These are phyloP conservation scores for Acholoe squamosa DNA, from an alignment of 2,888 invertebrate species.

Conservation along the genomic window DNA sequence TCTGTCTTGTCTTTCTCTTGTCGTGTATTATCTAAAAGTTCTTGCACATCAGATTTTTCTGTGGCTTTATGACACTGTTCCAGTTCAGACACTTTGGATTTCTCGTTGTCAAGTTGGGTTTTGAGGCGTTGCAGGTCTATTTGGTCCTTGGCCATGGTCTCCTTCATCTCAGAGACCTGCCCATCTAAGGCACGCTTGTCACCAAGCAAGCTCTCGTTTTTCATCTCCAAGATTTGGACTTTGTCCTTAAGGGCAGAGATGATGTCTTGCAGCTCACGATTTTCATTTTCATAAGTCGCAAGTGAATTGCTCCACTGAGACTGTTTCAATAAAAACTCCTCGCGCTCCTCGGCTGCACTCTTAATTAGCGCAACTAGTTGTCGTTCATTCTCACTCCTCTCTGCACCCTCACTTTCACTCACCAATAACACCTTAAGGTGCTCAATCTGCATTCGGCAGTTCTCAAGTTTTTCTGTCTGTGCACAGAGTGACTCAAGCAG, in stretches of 20 bases:
- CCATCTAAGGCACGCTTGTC: conserved; percentile 90
- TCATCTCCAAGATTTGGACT: conserved; percentile 87
- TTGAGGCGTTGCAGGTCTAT: conserved; percentile 91
- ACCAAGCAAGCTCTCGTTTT: conserved; percentile 89
- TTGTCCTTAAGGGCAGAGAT: conserved; percentile 88
- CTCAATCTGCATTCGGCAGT: conserved; percentile 92
- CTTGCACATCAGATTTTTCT: conserved; percentile 89
- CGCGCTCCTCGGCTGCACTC: conserved; percentile 81
- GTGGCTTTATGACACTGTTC: conserved; percentile 85
- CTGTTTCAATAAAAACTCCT: conserved; percentile 86
- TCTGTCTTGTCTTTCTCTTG: conserved; percentile 89
- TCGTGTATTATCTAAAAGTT: conserved; percentile 85
- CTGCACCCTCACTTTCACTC: conserved; percentile 76
- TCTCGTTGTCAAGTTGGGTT: conserved; percentile 91
- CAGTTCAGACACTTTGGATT: conserved; percentile 90
- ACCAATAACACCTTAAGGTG: conserved; percentile 90
- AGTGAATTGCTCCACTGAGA: conserved; percentile 90
- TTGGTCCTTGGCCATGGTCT: conserved; percentile 89
- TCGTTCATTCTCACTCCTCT: conserved; percentile 83
- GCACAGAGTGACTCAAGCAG: conserved; percentile 94
- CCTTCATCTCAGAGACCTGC: conserved; percentile 86
- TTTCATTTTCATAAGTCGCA: conserved; percentile 82
- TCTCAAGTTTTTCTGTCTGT: conserved; percentile 95
- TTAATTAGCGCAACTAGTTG: conserved; percentile 93
- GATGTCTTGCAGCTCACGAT: conserved; percentile 76